Percentiles rank a stretch among this genome's conserved stretches.
phyloP scores from a whole-genome alignment of 2,888 invertebrate species.

The Tuberolachnus salignus region DNA sequence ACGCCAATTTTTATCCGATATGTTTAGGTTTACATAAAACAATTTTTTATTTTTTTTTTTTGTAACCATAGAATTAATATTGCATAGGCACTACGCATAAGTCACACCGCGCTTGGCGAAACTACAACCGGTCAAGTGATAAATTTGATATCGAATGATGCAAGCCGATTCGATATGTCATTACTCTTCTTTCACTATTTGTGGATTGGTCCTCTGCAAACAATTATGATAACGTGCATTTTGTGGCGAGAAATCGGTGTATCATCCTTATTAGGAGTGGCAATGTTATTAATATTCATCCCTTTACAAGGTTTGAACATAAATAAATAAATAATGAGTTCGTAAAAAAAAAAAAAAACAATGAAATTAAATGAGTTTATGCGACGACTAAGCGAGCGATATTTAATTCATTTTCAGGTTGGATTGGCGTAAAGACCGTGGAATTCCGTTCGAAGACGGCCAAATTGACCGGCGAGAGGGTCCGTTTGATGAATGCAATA shows the following conservation, averaged over 20 bases:
- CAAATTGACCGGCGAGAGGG: slow-evolving; percentile 85
- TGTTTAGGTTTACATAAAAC: too few relatives aligned
- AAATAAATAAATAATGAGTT: too few relatives aligned
- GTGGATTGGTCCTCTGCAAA: slow-evolving; percentile 88
- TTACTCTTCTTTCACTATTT: slow-evolving; percentile 87
- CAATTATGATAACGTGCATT: slow-evolving; percentile 74
- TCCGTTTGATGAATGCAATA: slow-evolving; percentile 90
- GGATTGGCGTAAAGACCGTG: slow-evolving; percentile 78
- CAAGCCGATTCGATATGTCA: slow-evolving; percentile 86
- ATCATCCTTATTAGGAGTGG: slow-evolving; percentile 68
- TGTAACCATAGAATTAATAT: slow-evolving; percentile 58
- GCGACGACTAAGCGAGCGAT: too few relatives aligned
- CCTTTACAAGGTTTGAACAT: slow-evolving; percentile 61
- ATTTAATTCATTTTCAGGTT: slow-evolving; percentile 65
- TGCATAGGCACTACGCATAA: slow-evolving; percentile 70
- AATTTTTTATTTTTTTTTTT: too few relatives aligned
- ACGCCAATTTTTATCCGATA: too few relatives aligned
- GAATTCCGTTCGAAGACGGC: slow-evolving; percentile 79
- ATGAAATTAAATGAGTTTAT: neutral
- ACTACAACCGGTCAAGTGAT: slow-evolving; percentile 76
- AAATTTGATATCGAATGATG: slow-evolving; percentile 87
- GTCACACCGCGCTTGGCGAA: slow-evolving; percentile 81
- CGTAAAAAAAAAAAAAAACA: neutral
- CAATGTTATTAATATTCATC: slow-evolving; percentile 62
- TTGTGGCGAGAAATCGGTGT: slow-evolving; percentile 69